Evolutionary conservation across 2,888 invertebrate genomes (phyloP).

Genomic region (Limenitis camilla): DNA sequence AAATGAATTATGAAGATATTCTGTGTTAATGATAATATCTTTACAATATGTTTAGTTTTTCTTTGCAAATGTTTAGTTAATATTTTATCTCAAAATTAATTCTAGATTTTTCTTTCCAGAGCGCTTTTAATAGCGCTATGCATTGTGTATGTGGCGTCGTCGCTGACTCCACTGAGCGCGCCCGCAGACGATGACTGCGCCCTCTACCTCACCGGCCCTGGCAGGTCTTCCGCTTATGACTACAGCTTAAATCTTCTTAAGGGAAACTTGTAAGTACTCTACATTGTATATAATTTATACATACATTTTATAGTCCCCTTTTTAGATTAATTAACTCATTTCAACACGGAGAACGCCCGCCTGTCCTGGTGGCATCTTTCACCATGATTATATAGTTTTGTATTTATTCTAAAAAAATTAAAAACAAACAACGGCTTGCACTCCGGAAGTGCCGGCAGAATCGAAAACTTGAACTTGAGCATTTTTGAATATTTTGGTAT

Average conservation of each 20-base stretch:
- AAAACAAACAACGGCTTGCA: no score
- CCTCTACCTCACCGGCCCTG: conserved; percentile 83
- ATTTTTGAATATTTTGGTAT: no score
- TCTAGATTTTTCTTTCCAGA: conserved; percentile 37
- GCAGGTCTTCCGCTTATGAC: conserved; percentile 87
- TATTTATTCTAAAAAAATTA: no score
- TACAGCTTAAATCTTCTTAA: conserved; percentile 88
- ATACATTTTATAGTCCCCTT: background rate
- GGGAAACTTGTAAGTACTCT: conserved; percentile 83
- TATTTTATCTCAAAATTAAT: background rate
- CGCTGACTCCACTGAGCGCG: conserved; percentile 44
- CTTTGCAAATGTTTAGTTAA: no score
- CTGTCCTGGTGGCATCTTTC: no score
- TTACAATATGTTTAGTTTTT: background rate
- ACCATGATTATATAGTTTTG: no score
- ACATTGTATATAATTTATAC: background rate
- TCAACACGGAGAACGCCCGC: no score
- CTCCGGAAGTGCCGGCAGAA: no score
- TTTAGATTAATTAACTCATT: no score
- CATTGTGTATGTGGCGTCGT: conserved; percentile 38
- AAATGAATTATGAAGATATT: no score
- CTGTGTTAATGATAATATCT: no score
- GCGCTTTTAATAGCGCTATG: conserved; percentile 55
- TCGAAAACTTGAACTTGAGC: no score
- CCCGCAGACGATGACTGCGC: conserved; percentile 80